Evolutionary conservation across 2,888 invertebrate genomes (phyloP).

Genomic region (Diarsia rubi): DNA sequence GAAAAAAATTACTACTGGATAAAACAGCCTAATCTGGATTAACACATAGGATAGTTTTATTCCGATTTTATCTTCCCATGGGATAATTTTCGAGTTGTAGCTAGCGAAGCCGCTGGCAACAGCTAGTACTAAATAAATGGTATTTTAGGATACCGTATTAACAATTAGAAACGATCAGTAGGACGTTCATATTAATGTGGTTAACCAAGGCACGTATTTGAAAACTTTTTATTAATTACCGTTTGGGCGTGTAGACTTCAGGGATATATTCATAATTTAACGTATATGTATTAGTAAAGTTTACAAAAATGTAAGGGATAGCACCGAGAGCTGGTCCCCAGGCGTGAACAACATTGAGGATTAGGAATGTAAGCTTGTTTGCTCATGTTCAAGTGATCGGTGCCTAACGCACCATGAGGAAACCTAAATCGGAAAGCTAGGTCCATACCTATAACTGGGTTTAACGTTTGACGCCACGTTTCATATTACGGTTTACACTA

Average conservation of each 20-base stretch:
- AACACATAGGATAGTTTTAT: no score
- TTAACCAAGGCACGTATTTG: neutral
- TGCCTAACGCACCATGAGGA: constrained; percentile 42
- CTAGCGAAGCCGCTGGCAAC: no score
- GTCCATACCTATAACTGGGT: constrained; percentile 16
- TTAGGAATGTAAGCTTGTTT: constrained; percentile 62
- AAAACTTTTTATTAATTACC: neutral
- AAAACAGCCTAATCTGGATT: no score
- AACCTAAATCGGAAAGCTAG: constrained; percentile 37
- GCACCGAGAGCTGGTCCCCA: constrained; percentile 33
- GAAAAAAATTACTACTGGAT: no score
- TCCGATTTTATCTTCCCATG: no score
- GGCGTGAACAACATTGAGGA: constrained; percentile 49
- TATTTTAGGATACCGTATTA: neutral
- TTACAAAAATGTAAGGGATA: constrained; percentile 46
- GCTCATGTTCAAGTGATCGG: constrained; percentile 56
- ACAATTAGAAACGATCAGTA: neutral
- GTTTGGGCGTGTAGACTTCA: neutral
- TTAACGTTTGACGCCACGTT: constrained; percentile 25
- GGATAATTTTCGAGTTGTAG: no score
- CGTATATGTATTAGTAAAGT: neutral
- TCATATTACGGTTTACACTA: constrained; percentile 27
- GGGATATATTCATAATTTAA: neutral
- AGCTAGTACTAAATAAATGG: neutral
- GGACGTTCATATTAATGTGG: neutral